Conservation (phyloP, 2,797 vertebrate genomes). For the Spatula clypeata region DNA sequence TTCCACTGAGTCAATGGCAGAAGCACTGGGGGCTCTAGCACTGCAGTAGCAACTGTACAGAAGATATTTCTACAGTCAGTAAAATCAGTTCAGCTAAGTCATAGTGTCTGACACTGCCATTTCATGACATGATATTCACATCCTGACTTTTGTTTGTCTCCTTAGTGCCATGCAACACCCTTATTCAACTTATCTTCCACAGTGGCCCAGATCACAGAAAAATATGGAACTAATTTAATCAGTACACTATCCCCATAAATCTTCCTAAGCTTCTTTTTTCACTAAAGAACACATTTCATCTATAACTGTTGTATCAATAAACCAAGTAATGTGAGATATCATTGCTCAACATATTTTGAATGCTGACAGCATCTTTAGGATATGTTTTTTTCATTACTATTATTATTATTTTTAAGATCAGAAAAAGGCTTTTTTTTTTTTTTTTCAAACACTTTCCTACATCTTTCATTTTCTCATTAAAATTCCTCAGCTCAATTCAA, state of each 20-base stretch:
- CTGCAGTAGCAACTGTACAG: accelerated
- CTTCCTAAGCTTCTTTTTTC: background rate
- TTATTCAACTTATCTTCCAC: background rate
- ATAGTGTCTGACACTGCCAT: background rate
- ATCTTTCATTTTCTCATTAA: background rate
- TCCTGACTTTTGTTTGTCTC: background rate
- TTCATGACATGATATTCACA: background rate
- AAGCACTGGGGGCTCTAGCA: background rate
- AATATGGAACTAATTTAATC: conserved; percentile 2
- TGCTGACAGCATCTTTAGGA: background rate
- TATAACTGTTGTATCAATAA: background rate
- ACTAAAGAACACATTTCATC: background rate
- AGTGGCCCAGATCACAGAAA: background rate
- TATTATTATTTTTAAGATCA: background rate
- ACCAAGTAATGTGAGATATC: background rate
- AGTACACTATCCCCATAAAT: background rate
- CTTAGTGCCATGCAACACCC: background rate
- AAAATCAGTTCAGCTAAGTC: background rate
- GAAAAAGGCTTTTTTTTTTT: background rate
- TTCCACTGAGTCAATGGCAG: background rate
- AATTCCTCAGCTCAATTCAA: background rate
- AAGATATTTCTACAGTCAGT: background rate
- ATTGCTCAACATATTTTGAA: background rate
- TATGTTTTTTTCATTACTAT: background rate
- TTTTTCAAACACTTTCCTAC: background rate